Conservation (phyloP, 1,140 invertebrate species). For the Drosophila triauraria region DNA sequence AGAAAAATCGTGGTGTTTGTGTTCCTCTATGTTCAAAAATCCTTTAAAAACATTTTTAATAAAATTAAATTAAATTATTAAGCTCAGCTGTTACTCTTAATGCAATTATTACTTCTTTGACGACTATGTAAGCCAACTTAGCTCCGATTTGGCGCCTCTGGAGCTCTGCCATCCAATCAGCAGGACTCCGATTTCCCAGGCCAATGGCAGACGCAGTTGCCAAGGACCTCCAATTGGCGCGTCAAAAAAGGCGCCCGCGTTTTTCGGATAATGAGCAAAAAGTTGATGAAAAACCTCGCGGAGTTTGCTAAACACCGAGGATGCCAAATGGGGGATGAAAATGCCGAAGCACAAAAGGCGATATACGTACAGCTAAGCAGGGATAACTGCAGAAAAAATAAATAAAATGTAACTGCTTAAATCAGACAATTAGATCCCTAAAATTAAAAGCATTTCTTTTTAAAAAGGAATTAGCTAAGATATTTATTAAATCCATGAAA, state of each 20-base stretch:
- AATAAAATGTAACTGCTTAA: too few relatives aligned
- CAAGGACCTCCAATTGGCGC: slow-evolving; percentile 74
- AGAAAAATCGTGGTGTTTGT: neutral
- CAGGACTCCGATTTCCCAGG: slow-evolving; percentile 53
- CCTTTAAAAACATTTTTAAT: too few relatives aligned
- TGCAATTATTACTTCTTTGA: too few relatives aligned
- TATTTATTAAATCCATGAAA: neutral
- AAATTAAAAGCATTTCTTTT: too few relatives aligned
- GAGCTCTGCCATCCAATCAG: slow-evolving; percentile 63
- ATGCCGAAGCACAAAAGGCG: slow-evolving; percentile 35
- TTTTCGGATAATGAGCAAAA: slow-evolving; percentile 78
- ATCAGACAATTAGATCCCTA: too few relatives aligned
- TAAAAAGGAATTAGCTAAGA: neutral
- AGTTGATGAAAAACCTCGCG: slow-evolving; percentile 49
- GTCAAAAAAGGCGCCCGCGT: slow-evolving; percentile 69
- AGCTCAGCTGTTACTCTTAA: neutral
- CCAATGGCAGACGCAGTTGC: slow-evolving; percentile 67
- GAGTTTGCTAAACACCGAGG: slow-evolving; percentile 63
- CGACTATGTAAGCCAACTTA: neutral
- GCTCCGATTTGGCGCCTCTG: slow-evolving; percentile 47
- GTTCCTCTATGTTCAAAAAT: too few relatives aligned
- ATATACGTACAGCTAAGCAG: too few relatives aligned
- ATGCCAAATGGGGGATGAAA: slow-evolving; percentile 56
- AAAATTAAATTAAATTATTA: too few relatives aligned
- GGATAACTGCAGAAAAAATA: too few relatives aligned